phyloP scores from a whole-genome alignment of 2,797 vertebrate species.

The Sitta carolinensis region DNA sequence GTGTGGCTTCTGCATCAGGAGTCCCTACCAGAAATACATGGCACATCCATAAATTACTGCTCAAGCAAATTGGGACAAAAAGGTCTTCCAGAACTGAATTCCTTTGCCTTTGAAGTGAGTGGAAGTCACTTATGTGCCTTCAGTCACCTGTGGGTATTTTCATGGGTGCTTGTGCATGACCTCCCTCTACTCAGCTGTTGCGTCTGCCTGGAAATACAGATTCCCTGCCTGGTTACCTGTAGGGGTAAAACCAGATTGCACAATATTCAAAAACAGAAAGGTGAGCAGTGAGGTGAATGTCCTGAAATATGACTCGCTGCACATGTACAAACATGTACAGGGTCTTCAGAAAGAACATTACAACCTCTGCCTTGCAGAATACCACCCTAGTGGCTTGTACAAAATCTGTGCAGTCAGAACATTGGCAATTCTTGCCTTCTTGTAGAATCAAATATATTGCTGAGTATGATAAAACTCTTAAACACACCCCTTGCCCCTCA shows the following conservation, averaged over 20 bases:
- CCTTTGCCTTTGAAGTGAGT: background rate
- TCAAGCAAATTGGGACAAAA: background rate
- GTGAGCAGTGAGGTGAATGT: background rate
- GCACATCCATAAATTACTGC: background rate
- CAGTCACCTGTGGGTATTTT: background rate
- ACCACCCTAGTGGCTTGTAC: background rate
- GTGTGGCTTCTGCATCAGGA: background rate
- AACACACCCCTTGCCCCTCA: background rate
- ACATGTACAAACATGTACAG: rapidly evolving
- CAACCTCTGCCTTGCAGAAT: background rate
- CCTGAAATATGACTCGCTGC: background rate
- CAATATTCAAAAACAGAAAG: background rate
- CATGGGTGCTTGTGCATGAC: background rate
- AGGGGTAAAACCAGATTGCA: background rate
- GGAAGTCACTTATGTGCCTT: rapidly evolving
- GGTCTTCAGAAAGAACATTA: background rate
- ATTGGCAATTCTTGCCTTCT: background rate
- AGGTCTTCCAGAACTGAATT: background rate
- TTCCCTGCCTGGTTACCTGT: no score
- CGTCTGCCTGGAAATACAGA: background rate
- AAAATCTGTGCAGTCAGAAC: background rate
- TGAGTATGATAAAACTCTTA: background rate
- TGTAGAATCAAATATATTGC: background rate
- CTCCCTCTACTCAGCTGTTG: background rate
- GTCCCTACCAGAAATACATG: background rate